A percentile compares a stretch with the other conserved stretches of the same genome.
These are phyloP conservation scores for Sipha maydis DNA, from an alignment of 2,888 invertebrate species.

Conservation along the genomic window DNA sequence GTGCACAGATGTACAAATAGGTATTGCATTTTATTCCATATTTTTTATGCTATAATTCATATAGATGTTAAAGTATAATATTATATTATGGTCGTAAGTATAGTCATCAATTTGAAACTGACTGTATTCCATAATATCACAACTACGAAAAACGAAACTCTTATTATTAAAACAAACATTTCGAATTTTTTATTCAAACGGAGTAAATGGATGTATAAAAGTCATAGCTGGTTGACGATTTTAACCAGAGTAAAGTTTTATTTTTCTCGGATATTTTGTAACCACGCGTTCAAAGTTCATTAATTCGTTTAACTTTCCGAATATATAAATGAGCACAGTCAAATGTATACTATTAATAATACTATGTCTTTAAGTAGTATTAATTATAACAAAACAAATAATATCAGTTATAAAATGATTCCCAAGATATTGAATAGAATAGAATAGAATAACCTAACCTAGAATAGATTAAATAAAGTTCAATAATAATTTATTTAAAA, in stretches of 20 bases:
- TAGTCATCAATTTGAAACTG: neutral
- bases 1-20: too few species aligned
- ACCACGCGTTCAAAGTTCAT: neutral
- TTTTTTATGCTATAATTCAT: too few species aligned
- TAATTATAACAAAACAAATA: neutral
- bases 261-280: neutral
- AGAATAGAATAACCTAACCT: too few species aligned
- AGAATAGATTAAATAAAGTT: constrained; percentile 3
- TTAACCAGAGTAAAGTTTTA: neutral
- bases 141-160: neutral
- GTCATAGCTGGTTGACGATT: neutral
- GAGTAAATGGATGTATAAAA: neutral
- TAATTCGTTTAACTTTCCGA: neutral
- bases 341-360: constrained; percentile 4
- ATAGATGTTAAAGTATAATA: neutral
- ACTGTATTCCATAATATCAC: neutral
- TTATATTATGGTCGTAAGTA: neutral
- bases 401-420: neutral
- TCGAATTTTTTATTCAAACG: neutral
- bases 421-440: neutral
- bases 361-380: neutral
- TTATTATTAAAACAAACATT: neutral
- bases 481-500: too few species aligned
- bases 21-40: too few species aligned
- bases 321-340: neutral